phyloP scores from a whole-genome alignment of 1,140 invertebrate species.

The Harpegnathos saltator region DNA sequence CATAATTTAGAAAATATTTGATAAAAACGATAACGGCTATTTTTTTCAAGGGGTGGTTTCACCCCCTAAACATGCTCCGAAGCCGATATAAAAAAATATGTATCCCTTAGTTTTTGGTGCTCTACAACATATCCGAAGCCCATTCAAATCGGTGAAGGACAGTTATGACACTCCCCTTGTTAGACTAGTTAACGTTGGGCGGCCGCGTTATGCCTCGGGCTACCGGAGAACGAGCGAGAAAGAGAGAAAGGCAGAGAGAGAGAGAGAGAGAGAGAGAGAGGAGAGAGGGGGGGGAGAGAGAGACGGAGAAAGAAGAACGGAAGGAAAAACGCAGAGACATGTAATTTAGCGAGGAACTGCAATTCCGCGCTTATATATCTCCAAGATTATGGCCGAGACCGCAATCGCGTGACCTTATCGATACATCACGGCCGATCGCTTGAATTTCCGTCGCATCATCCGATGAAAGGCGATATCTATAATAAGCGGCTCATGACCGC shows the following conservation, averaged over 20 bases:
- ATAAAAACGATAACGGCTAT: no score
- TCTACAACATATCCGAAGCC: no score
- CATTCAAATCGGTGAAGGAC: no score
- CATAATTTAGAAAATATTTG: no score
- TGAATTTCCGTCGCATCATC: conserved; percentile 8
- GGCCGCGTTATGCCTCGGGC: background rate
- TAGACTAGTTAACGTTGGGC: conserved; percentile 20
- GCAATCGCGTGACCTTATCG: conserved; percentile 66
- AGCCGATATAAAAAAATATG: no score
- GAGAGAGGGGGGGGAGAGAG: background rate
- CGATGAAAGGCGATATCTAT: conserved; percentile 49
- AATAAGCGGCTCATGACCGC: conserved; percentile 49
- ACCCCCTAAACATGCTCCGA: no score
- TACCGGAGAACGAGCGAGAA: background rate
- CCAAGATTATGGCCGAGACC: conserved; percentile 48
- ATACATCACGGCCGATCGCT: conserved; percentile 37
- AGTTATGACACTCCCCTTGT: no score
- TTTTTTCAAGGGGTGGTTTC: no score
- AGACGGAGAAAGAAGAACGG: background rate
- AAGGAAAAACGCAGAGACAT: background rate
- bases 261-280: background rate
- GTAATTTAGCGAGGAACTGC: conserved; percentile 46
- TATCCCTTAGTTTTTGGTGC: no score
- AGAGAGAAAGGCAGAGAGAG: background rate
- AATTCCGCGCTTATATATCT: conserved; percentile 48